Evolutionary conservation across 1,140 invertebrate genomes (phyloP).

Genomic region (Drosophila pectinifera): DNA sequence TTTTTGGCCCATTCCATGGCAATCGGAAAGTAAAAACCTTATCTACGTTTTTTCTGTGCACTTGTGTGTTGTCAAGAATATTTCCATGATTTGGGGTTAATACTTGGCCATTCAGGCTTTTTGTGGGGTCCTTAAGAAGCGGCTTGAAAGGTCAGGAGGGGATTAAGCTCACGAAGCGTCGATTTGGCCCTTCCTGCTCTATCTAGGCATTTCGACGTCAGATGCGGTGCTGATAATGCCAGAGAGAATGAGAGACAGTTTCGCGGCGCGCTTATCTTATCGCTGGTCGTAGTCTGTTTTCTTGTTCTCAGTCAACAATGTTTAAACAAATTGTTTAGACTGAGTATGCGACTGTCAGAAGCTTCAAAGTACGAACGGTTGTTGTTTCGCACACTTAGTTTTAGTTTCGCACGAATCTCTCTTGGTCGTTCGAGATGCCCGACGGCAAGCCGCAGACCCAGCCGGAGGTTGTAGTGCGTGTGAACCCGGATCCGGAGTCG

Average conservation of each 20-base stretch:
- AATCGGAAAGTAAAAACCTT: slow-evolving; percentile 1
- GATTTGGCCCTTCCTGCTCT: slow-evolving; percentile 18
- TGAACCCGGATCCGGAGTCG: slow-evolving; percentile 15
- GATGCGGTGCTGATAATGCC: slow-evolving; percentile 45
- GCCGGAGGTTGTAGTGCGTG: slow-evolving; percentile 41
- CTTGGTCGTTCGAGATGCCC: slow-evolving; percentile 42
- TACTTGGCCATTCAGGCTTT: slow-evolving; percentile 15
- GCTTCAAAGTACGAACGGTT: slow-evolving; percentile 59
- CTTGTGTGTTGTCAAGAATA: not conserved
- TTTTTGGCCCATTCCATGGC: not conserved
- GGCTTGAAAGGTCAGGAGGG: slow-evolving; percentile 29
- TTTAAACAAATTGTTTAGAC: slow-evolving; percentile 51
- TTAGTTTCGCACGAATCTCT: slow-evolving; percentile 43
- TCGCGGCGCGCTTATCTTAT: slow-evolving; percentile 66
- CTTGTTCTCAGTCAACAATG: slow-evolving; percentile 59
- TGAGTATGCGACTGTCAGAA: slow-evolving; percentile 56
- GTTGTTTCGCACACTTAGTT: slow-evolving; percentile 29
- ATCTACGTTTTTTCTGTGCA: slow-evolving; percentile 7
- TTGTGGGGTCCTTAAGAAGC: slow-evolving; percentile 5
- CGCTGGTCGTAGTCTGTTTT: slow-evolving; percentile 40
- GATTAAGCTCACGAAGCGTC: slow-evolving; percentile 9
- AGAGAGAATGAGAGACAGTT: slow-evolving; percentile 13
- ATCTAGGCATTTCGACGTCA: slow-evolving; percentile 14
- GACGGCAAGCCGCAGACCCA: slow-evolving; percentile 25
- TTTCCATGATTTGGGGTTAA: slow-evolving; percentile 5